Evolutionary conservation across 2,113 vertebrate genomes (phyloP), one percentile per base, ranked within the genome.

Genomic region (Strigops habroptila): DNA sequence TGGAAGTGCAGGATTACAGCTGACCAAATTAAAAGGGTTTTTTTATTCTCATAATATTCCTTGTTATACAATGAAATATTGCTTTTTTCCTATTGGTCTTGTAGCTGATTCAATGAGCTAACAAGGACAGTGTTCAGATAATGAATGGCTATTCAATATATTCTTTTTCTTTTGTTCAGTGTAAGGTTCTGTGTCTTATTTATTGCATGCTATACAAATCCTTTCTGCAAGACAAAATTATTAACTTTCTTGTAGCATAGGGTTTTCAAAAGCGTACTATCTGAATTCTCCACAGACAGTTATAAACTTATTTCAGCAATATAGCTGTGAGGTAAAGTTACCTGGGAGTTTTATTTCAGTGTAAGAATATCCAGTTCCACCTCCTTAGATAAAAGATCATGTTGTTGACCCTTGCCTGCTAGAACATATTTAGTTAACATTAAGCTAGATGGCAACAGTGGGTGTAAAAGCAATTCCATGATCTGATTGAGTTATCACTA

Each of bases 381-480:
- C 35, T 84, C 24, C 4, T 52, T 30, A 59, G 18, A 31, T 6
- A 33, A 5, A 14, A 85, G 52, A 60, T 39, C 18, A 5, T 28
- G 7, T 35, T 5, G 3, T 30, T 33, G 46, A 24, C 4, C 41
- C 9, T 23, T 8, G 0, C 22, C 16, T 83, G n/a, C 17, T 65
- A 63, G 85, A 87, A 71, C 4, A 8, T 18, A 25, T 41, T 53
- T 77, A 25, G 41, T 67, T 70, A 86, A 64, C 6, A 44, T 57
- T 51, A 59, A 35, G 18, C 4, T 86, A 70, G n/a, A 64, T 60
- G 43, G 7, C 69, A 83, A 62, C 18, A 60, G 18, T 39, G 12
- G 3, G 1, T 76, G 6, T 89, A 51, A 93, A 76, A 92, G 17
- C 7, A 92, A n/a, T 73, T 91, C 35, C 18, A 24, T 21, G 43